Evolutionary conservation across 2,888 invertebrate species (phyloP), one percentile per base, ranked within the genome.

Genomic region (Dolichomitus sp.): DNA sequence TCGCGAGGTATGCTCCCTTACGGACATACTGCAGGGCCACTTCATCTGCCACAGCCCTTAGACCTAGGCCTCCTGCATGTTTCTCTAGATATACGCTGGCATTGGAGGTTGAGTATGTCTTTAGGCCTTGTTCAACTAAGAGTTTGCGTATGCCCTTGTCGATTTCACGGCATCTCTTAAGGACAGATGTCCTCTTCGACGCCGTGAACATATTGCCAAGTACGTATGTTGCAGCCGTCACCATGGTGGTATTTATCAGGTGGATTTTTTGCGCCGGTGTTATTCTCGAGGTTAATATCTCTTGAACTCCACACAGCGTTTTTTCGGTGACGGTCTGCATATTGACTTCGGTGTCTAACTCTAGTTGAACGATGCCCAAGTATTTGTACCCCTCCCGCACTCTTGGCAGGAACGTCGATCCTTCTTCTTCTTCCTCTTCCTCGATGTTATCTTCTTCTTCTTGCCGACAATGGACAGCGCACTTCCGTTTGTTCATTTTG

Each of bases 151-250:
- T 57, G 0, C 66, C 52, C 2, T 37, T 75, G 7, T 80, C 75
- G 0, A 80, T 2, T 1, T 7, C 17, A 5, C 75, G 23, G 45
- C 59, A 57, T 7, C 14, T 27, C n/a, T 40, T 66, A 0, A 80
- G 45, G 3, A 75, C n/a, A 0, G 74, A 42, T 12, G 57, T 30
- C 4, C 80, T 23, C 5, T 74, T 81, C 17, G 30, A 57, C 0
- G 33, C 59, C 1, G 81, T 27, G 42, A 66, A 81, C 68, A 77
- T 70, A 14, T 85, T 85, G 2, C 84, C 81, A 14, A 82, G 54
- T 1, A 85, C 75, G 48, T 85, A 84, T 0, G 75, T 74, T 19
- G 81, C 84, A 0, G 85, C 81, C 12, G 85, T 73, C 11, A 85
- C 27, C 11, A 59, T 48, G 0, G 79, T 69, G 11, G 77, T 66